These are phyloP conservation scores for Steinernema khuongi DNA, from an alignment of 1,140 invertebrate species.

Conservation along the genomic window DNA sequence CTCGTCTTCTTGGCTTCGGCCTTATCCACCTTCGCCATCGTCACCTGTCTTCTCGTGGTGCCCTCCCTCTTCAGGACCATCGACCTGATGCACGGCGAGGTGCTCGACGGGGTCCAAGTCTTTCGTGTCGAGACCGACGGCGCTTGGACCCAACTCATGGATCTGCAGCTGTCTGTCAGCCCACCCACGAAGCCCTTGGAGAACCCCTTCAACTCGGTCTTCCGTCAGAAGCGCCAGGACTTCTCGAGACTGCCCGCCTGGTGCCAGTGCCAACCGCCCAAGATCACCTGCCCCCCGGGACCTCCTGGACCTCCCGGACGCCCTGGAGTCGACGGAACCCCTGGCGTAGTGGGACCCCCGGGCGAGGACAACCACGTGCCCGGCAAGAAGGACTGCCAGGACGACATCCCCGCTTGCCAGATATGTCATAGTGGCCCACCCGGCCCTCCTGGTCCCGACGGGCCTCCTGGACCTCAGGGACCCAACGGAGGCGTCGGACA, in stretches of 20 bases:
- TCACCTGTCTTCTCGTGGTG: no score
- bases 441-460: slow-evolving; percentile 25
- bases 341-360: slow-evolving; percentile 26
- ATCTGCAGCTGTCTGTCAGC: no score
- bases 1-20: no score
- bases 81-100: no score
- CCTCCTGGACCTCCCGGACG: slow-evolving; percentile 39
- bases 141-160: no score
- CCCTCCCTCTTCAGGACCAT: no score
- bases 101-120: no score
- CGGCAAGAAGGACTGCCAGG: slow-evolving; percentile 33
- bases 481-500: background rate
- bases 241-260: background rate
- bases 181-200: no score
- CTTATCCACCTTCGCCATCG: no score
- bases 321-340: background rate
- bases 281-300: slow-evolving; percentile 37
- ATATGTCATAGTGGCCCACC: slow-evolving; percentile 33
- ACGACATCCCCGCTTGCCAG: slow-evolving; percentile 21
- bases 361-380: slow-evolving; percentile 37
- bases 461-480: background rate
- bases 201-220: background rate
- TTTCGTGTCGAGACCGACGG: no score
- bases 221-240: background rate
- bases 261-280: slow-evolving; percentile 38